Conservation (phyloP, 2,797 vertebrate species). For the Cossypha heuglini region DNA sequence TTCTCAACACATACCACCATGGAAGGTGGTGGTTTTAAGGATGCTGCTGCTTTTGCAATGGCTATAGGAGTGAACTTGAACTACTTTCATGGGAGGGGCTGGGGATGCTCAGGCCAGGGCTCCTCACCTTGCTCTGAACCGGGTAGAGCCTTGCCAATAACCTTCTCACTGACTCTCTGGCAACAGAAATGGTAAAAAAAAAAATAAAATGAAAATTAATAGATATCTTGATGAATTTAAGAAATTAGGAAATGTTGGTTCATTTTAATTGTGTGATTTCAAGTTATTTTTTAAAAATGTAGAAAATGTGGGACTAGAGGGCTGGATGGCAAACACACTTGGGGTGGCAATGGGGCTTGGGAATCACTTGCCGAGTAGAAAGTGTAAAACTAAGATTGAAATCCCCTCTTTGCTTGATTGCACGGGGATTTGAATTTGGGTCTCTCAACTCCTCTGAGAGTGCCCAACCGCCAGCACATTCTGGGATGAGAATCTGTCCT, state of each 20-base stretch:
- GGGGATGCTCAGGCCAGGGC: background rate
- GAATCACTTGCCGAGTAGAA: slow-evolving; percentile 24
- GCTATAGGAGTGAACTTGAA: background rate
- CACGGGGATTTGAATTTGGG: slow-evolving; percentile 64
- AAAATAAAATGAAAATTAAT: background rate
- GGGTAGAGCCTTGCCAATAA: background rate
- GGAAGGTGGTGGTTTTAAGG: background rate
- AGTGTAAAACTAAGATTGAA: slow-evolving; percentile 57
- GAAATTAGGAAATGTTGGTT: background rate
- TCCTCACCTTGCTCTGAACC: background rate
- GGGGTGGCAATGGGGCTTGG: background rate
- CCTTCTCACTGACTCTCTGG: background rate
- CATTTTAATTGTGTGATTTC: background rate
- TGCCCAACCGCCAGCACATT: slow-evolving; percentile 53
- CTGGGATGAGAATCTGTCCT: slow-evolving; percentile 65
- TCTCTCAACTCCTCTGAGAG: slow-evolving; percentile 66
- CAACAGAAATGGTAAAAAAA: background rate
- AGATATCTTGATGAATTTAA: background rate
- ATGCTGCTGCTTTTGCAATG: background rate
- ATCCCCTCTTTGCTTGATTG: slow-evolving; percentile 56
- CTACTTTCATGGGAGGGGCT: background rate
- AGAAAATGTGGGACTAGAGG: background rate
- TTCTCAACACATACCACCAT: background rate
- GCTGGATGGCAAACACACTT: background rate
- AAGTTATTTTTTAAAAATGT: background rate